Base-by-base conservation (phyloP, 2,113 vertebrate species). In the Noctilio leporinus region DNA sequence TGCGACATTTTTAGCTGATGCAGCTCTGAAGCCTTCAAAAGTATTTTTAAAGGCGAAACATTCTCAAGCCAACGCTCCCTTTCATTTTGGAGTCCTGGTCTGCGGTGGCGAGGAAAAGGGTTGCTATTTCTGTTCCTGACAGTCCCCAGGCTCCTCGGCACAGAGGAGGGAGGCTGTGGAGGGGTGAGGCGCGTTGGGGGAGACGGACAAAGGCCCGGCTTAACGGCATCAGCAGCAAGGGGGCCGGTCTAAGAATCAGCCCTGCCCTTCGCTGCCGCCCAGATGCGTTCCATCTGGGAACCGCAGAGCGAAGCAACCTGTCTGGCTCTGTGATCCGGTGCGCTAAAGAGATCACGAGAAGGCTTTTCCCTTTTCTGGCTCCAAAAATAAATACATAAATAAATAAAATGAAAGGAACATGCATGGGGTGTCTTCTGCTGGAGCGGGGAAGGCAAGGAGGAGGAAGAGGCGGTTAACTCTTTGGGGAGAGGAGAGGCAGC, bases 191-290 rank as follows among this genome's bases (percentile, higher is more conserved):
- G 20, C 8, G 22, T 82, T 15, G 33, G 57, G 38, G 14, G 38
- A 47, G 69, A 33, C 51, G 3, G 30, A 84, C 62, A 53, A 30
- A 93, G 80, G 30, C 75, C 2, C 0, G 19, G 33, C 38, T 95
- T 77, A 43, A 91, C 93, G 47, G 64, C 76, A 40, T 38, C 88
- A n/a, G 90, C 76, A n/a, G 89, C 33, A 14, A 33, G 26, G 80
- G 75, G 49, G 24, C 80, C 40, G 3, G 20, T 5, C 5, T 7
- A 3, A 80, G 62, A 70, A 8, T 14, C 33, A 12, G 33, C 62
- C 17, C 40, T 8, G 51, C 45, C 76, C 82, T n/a, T 8, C 24
- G 53, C 62, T 4, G n/a, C 59, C 1, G n/a, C 51, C 45, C 67
- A 0, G 17, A 43, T 43, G 86, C 62, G 81, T 73, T 43, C 88